Evolutionary conservation across 2,797 vertebrate species (phyloP), one percentile per base, ranked within the genome.

Genomic region (Enteromius argenteus): DNA sequence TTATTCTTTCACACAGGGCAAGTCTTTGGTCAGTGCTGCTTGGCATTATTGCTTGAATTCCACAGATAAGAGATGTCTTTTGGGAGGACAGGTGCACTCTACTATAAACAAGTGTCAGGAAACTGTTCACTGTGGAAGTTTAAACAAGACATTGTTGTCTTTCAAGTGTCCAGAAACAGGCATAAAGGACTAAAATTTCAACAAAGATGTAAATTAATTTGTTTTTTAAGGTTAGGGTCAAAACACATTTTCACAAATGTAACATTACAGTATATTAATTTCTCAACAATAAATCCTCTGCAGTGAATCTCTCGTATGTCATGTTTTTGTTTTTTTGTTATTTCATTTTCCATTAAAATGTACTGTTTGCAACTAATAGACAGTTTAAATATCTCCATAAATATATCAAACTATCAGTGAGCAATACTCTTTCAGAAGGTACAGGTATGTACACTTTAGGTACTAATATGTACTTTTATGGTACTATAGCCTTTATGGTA

Each of bases 31-130:
- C 71, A 74, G 71, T 15, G 27, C 17, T 62, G 8, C 21, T 23
- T 62, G 42, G 21, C 13, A 39, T 75, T 53, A 39, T 39, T 83
- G 9, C 14, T 75, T 60, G 44, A 75, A 74, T 82, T 75, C 13
- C 3, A 66, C 15, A 51, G 71, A 51, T 30, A 42, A 44, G 42
- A 67, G 27, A 30, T 46, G 17, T 35, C 60, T 66, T 66, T 42
- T 35, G 11, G 27, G 39, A 79, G 13, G 39, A 79, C 23, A 79
- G 39, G 1, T 64, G 21, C 17, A 78, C 10, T 64, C 27, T 27
- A 53, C 42, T 3, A 72, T 23, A 19, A 56, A 56, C 21, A 69
- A 39, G 67, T 17, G 9, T 6, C 19, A 51, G 51, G 23, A 32
- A 81, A 72, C 17, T 32, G 6, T 4, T n/a, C 58, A 23, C 30